Conservation (phyloP, 2,113 vertebrate genomes). For the Thymallus thymallus region DNA sequence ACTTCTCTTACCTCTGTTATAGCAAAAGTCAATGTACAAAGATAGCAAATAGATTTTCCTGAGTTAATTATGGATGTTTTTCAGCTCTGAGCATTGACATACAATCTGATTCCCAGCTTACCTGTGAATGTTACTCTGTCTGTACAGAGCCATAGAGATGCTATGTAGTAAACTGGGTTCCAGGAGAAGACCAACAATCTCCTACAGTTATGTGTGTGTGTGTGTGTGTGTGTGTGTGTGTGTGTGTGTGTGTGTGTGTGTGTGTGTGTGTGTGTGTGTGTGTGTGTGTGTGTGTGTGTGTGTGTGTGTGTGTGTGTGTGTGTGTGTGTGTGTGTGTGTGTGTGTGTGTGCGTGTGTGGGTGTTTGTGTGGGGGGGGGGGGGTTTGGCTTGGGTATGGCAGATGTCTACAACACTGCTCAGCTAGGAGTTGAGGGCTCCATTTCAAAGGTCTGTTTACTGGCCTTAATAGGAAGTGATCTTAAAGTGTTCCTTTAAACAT, state of each 20-base stretch:
- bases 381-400: slow-evolving; percentile 68
- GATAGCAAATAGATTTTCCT: not conserved
- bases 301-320: slow-evolving; percentile 13
- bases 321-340: too few relatives aligned
- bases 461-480: slow-evolving; percentile 74
- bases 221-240: too few relatives aligned
- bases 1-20: not conserved
- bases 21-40: not conserved
- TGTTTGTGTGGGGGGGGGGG: too few relatives aligned
- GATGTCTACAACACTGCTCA: slow-evolving; percentile 68
- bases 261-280: too few relatives aligned
- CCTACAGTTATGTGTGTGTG: slow-evolving; percentile 50
- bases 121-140: not conserved
- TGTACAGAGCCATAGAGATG: slow-evolving; percentile 37
- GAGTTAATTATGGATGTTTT: not conserved
- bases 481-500: slow-evolving; percentile 71
- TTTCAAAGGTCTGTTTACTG: slow-evolving; percentile 74
- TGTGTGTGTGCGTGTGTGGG: slow-evolving; percentile 27
- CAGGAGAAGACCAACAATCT: slow-evolving; percentile 33
- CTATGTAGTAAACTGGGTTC: slow-evolving; percentile 45
- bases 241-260: slow-evolving; percentile 12
- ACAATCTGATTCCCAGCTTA: not conserved
- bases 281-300: not conserved
- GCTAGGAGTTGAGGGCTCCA: slow-evolving; percentile 63
- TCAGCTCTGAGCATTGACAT: not conserved